Evolutionary conservation across 2,888 invertebrate genomes (phyloP), one percentile per base, ranked within the genome.

Genomic region (Palloptera scutellata): DNA sequence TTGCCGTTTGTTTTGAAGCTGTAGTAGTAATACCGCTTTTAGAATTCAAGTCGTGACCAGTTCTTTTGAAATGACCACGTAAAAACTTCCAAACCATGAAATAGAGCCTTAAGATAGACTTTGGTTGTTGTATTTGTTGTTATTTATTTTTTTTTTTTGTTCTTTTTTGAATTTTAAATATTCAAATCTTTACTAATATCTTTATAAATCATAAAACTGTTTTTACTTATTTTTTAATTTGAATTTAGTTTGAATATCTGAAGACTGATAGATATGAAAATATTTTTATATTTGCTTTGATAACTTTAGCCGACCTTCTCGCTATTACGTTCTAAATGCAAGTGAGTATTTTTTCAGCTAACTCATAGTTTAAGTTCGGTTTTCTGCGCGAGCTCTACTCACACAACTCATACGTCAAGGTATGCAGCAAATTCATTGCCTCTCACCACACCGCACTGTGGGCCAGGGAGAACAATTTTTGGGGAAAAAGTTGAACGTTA

Each of bases 331-430:
- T 81, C 75, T 74, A 76, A 78, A 76, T 77, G 76, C 79, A 81
- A 83, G 79, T 83, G 83, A 84, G 79, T 76, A 76, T 78, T 78
- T 77, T 80, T 76, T 70, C 75, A 73, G 76, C 77, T 71, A 74
- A 76, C 77, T 76, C 77, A 74, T 76, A 76, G 79, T 78, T 84
- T 84, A 84, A 83, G 81, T 84, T 82, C 74, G 76, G 76, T 74
- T 76, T 74, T 68, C 58, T 67, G 64, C 60, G 66, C 57, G 62
- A 57, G 53, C 58, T 60, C 51, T 69, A 48, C 45, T 58, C 66
- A 66, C 67, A 64, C 53, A 30, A 30, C 30, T 30, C 30, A 30
- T 30, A 30, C 6, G 30, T 30, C 30, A 6, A 60, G 52, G 41
- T 13, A 63, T 43, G 42, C 64, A 58, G 66, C 61, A 64, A 66